Evolutionary conservation across 2,113 vertebrate species (phyloP), one percentile per base, ranked within the genome.

Genomic region (Myocastor coypus): DNA sequence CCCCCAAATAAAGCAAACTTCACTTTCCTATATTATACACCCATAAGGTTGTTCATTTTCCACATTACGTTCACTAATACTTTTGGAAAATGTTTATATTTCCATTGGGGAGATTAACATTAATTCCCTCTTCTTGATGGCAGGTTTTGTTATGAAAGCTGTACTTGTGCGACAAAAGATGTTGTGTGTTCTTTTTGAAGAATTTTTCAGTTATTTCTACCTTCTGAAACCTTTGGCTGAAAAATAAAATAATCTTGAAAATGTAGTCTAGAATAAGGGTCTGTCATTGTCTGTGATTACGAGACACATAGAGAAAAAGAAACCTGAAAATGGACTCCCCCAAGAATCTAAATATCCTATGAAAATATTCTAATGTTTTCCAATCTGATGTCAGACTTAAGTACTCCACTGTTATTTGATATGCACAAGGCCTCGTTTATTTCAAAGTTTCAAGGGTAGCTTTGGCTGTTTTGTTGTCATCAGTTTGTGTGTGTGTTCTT

Each of bases 181-280:
- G 8, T 71, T 71, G 8, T 71, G 7, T 34, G 2, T 7, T 40
- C 19, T 71, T 37, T 40, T 19, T 40, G n/a, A 71, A 40, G 69
- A 40, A 34, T 87, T 20, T 24, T 61, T 30, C 63, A 85, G 26
- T 8, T 17, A 40, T 50, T 16, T 59, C 40, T 89, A 20, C 7
- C 10, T 92, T 52, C 28, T 50, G 84, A 75, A 9, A 5, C 17
- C 73, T 66, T 83, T 81, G 34, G 37, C 32, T 66, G 16, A 7
- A 61, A 91, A 91, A 73, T 28, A 93, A 89, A 95, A 71, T 16
- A 14, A 11, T 73, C 82, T 66, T 91, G 50, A 83, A 40, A n/a
- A 88, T 30, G 66, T 81, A 92, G 40, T 42, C n/a, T 28, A 88
- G 17, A 8, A 59, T 2, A 84, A 68, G 34, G 34, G 3, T 37